These are phyloP conservation scores for Eustalomyia histrio DNA, from an alignment of 2,888 invertebrate genomes.

Conservation along the genomic window DNA sequence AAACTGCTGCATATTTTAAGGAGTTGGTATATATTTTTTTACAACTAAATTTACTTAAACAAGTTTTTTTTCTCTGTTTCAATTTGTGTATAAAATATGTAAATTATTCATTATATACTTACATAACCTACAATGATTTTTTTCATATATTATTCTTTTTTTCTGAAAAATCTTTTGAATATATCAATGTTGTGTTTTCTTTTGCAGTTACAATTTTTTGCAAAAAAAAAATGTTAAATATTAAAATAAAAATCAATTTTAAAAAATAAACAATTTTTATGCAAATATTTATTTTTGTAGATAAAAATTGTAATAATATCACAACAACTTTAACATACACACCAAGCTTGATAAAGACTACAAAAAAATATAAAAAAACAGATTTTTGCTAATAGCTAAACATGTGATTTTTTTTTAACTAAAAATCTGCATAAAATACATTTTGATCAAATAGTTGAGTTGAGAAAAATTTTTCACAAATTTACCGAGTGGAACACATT, in stretches of 20 bases:
- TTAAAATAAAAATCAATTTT: neutral
- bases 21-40: neutral
- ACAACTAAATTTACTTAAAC: neutral
- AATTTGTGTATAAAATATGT: neutral
- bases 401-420: neutral
- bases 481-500: no score
- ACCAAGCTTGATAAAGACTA: neutral
- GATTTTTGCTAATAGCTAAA: conserved; percentile 1
- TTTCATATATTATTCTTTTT: no score
- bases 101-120: neutral
- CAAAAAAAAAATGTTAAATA: neutral
- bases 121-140: no score
- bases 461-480: neutral
- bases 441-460: neutral
- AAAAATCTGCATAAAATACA: neutral
- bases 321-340: neutral
- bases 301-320: conserved; percentile 21
- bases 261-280: conserved; percentile 11
- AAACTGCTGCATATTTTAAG: neutral
- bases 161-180: neutral
- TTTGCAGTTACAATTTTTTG: neutral
- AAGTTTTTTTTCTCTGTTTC: neutral
- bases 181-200: neutral
- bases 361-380: neutral
- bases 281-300: conserved; percentile 32